Base-by-base conservation (phyloP, 1,140 invertebrate genomes). In the Temnothorax longispinosus region DNA sequence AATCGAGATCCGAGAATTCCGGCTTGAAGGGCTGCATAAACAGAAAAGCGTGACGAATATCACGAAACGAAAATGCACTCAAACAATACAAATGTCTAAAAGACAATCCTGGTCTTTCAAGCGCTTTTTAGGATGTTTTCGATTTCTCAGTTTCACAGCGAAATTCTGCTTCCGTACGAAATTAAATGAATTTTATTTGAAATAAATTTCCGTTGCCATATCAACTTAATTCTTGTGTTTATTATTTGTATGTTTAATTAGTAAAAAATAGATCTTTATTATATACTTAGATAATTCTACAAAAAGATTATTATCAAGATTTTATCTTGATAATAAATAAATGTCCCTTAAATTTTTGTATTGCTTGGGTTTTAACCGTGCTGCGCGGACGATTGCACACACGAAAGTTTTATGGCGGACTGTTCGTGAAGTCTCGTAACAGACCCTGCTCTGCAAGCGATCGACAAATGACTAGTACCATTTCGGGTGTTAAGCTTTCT, bases 1-100 rank as follows among this genome's bases (percentile, higher is more conserved):
- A 98, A 93, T 98, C 97, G 93, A 98, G 96, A 94, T 97, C 98
- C 93, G 97, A 96, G 92, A 97, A 97, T 91, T 97, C 96, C 72
- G 97, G 97, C 92, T 96, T 96, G 94, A 96, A 96, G 95, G 97
- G 96, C 96, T 97, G 95, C 56, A 52, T 88, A 81, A 88, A 90
- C 80, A 89, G 21, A 90, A 90, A 86, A 87, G 56, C 18, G 67
- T 76, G 76, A 90, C 85, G 78, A 56, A 84, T 41, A 87, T 86
- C 85, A 87, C 71, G 80, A 67, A 11, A 84, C 10, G n/a, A 60
- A 44, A 52, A 21, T 60, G 32, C 27, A 1, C 32, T 13, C n/a
- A 75, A 72, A 84, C 54, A 50, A 84, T 35, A 60, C 80, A 47
- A 84, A 38, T 7, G 32, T 62, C n/a, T 75, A 35, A 60, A 60